These are phyloP conservation scores for Pipra filicauda DNA, from an alignment of 2,113 vertebrate species.

Conservation along the genomic window DNA sequence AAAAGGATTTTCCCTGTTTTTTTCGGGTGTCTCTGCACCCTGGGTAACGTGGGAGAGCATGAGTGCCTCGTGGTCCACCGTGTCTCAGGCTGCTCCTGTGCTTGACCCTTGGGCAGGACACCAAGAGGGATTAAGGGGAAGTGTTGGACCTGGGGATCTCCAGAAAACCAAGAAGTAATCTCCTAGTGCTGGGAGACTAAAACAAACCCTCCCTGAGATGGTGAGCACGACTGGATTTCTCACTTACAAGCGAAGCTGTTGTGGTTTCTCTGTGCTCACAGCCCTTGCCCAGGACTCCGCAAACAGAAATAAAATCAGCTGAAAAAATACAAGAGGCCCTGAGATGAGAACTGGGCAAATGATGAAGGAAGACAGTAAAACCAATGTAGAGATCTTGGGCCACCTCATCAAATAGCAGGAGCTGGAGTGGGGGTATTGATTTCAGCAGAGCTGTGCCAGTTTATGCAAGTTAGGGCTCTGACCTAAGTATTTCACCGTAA, in stretches of 20 bases:
- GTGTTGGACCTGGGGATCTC: neutral
- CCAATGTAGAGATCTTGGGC: neutral
- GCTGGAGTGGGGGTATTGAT: neutral
- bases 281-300: neutral
- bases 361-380: conserved; percentile 5
- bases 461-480: neutral
- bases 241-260: neutral
- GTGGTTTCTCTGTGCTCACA: neutral
- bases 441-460: conserved; percentile 26
- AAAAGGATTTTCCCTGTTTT: neutral
- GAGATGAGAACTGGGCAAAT: neutral
- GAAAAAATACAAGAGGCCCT: neutral
- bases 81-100: neutral
- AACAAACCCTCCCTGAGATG: neutral
- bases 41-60: fast-evolving
- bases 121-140: neutral
- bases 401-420: conserved; percentile 15
- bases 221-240: fast-evolving
- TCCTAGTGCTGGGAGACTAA: neutral
- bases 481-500: neutral
- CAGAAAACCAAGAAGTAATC: neutral
- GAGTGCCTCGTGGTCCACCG: fast-evolving
- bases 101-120: fast-evolving
- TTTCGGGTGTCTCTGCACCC: neutral
- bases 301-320: conserved; percentile 9